phyloP scores from a whole-genome alignment of 2,113 vertebrate species.

The Serinus canaria region DNA sequence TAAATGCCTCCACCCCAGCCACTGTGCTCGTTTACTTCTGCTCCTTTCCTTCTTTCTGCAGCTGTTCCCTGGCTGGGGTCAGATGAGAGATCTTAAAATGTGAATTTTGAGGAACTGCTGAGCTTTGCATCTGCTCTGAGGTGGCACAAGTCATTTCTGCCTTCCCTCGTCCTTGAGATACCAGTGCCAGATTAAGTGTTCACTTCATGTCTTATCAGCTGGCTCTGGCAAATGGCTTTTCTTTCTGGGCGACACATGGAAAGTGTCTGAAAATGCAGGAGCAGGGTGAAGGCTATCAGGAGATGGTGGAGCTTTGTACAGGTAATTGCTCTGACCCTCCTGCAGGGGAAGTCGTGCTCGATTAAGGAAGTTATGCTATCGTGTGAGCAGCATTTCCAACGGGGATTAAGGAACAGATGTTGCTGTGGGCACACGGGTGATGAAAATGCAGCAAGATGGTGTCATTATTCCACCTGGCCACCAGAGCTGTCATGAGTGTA shows the following conservation, averaged over 20 bases:
- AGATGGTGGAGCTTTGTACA: background rate
- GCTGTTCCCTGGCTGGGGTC: background rate
- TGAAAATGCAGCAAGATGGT: background rate
- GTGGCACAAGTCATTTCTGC: background rate
- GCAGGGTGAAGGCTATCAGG: background rate
- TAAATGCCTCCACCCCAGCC: background rate
- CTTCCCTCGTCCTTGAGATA: background rate
- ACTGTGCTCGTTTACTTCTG: rapidly evolving
- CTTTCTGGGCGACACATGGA: background rate
- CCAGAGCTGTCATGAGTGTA: rapidly evolving
- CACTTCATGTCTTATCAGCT: background rate
- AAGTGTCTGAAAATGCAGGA: background rate
- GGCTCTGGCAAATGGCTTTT: background rate
- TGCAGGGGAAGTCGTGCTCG: background rate
- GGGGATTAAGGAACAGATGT: background rate
- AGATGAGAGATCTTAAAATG: background rate
- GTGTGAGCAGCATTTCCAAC: background rate
- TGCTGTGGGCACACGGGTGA: rapidly evolving
- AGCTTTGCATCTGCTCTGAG: background rate
- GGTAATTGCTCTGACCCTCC: background rate
- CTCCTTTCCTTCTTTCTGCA: background rate
- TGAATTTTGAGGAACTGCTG: background rate
- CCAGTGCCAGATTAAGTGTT: background rate
- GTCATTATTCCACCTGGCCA: background rate
- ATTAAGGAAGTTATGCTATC: background rate